Percentiles rank a stretch among this genome's conserved stretches.
phyloP scores from a whole-genome alignment of 2,113 vertebrate genomes.

The Isichthys henryi region DNA sequence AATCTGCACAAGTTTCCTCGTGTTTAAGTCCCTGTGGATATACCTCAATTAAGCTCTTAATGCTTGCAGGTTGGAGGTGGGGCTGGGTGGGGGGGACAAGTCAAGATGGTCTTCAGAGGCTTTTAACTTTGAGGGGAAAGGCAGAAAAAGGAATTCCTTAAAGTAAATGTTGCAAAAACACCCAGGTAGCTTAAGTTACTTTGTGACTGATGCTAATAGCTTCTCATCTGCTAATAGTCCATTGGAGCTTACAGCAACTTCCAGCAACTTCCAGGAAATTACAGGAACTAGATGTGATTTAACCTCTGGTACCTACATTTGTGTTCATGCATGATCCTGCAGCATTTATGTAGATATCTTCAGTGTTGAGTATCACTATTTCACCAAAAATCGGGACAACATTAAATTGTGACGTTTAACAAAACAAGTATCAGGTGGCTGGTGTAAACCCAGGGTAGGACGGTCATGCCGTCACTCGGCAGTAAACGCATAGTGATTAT shows the following conservation, averaged over 20 bases:
- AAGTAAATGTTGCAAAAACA: conserved; percentile 28
- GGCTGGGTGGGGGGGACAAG: neutral
- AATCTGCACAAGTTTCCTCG: conserved; percentile 30
- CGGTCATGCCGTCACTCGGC: neutral
- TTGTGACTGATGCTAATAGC: conserved; percentile 38
- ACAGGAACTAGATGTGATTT: neutral
- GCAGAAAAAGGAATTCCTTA: conserved; percentile 6
- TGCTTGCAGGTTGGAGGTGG: conserved; percentile 24
- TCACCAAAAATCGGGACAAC: neutral
- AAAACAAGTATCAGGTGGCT: neutral
- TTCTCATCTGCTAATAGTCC: conserved; percentile 1
- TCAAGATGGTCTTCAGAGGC: conserved; percentile 27
- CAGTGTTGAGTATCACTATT: neutral
- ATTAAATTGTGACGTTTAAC: neutral
- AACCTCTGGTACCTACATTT: neutral
- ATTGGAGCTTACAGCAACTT: conserved; percentile 26
- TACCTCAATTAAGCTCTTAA: conserved; percentile 33
- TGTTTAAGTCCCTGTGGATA: conserved; percentile 31
- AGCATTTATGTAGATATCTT: neutral
- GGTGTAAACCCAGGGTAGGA: neutral
- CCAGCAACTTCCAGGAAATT: conserved; percentile 25
- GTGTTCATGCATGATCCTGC: neutral
- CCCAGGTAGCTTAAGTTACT: conserved; percentile 26
- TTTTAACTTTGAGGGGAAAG: conserved; percentile 22
- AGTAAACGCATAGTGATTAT: neutral